Evolutionary conservation across 1,140 invertebrate species (phyloP).

Genomic region (Gryllus bimaculatus): DNA sequence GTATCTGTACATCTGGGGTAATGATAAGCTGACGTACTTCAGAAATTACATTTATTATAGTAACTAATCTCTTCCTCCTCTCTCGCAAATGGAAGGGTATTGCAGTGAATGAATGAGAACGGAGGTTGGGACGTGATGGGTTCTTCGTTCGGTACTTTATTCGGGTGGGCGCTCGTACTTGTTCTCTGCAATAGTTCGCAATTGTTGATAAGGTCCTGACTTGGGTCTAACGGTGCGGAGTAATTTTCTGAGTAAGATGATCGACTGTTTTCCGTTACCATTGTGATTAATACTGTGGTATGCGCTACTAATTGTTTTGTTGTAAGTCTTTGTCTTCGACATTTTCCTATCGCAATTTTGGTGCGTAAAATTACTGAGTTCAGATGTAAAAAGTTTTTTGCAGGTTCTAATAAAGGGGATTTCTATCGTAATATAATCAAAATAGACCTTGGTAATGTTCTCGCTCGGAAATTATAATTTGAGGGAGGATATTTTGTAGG

Average conservation of each 20-base stretch:
- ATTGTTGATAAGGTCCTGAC: neutral
- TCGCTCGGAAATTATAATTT: neutral
- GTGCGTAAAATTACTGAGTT: neutral
- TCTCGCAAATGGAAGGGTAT: conserved; percentile 9
- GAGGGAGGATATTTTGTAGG: neutral
- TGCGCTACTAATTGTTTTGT: neutral
- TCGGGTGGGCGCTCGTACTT: neutral
- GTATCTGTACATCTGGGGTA: neutral
- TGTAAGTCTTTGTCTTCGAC: neutral
- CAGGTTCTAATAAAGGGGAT: conserved; percentile 1
- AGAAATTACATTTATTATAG: neutral
- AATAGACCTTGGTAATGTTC: conserved; percentile 1
- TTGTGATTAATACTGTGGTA: neutral
- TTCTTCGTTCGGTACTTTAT: neutral
- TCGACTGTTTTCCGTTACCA: neutral
- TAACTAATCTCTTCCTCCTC: neutral
- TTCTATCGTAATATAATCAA: neutral
- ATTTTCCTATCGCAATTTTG: neutral
- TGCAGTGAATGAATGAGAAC: neutral
- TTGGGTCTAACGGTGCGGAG: neutral
- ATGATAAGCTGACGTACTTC: neutral
- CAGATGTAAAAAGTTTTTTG: neutral
- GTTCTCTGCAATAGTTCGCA: neutral
- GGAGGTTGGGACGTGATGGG: neutral
- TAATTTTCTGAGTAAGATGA: neutral